Evolutionary conservation across 2,888 invertebrate species (phyloP), one percentile per base, ranked within the genome.

Genomic region (Syrista parreyssii): DNA sequence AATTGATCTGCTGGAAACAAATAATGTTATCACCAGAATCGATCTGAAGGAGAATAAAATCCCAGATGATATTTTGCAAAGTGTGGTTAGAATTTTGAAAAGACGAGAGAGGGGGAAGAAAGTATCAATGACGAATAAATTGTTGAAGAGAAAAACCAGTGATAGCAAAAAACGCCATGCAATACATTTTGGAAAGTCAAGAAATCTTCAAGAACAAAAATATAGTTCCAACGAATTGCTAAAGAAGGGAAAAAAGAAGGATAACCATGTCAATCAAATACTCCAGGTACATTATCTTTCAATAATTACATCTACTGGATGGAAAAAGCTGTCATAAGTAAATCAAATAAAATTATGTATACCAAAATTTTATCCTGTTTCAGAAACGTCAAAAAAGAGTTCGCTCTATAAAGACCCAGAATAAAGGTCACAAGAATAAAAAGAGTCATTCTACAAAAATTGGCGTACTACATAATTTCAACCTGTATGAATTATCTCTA

Each of bases 31-130:
- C 12, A 79, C 76, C 4, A 78, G 69, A 3, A 75, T 87, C 23
- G 83, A 87, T 78, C 80, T 86, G 3, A 75, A 78, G 0, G 80
- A 77, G 15, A 87, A 87, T 75, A 75, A 76, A 30, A 82, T 87
- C 12, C 80, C 85, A 0, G 33, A 68, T 0, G 74, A 82, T 15
- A 79, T 82, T 11, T 68, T 82, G 30, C 76, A 78, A 76, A 76
- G 68, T 23, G 73, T 86, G 68, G 15, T 76, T 30, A 76, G 33
- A 34, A 76, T 84, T 11, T n/a, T 87, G 36, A 86, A 80, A 12
- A 80, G 75, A 34, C 80, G 82, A 11, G 76, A 79, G 0, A 79
- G 79, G 34, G 69, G 74, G 0, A 83, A 84, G 12, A 79, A 55
- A 34, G 75, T 75, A 34, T 68, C 79, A 30, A 32, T 78, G 68